These are phyloP conservation scores for Daboia siamensis DNA, from an alignment of 2,113 vertebrate species.

Conservation along the genomic window DNA sequence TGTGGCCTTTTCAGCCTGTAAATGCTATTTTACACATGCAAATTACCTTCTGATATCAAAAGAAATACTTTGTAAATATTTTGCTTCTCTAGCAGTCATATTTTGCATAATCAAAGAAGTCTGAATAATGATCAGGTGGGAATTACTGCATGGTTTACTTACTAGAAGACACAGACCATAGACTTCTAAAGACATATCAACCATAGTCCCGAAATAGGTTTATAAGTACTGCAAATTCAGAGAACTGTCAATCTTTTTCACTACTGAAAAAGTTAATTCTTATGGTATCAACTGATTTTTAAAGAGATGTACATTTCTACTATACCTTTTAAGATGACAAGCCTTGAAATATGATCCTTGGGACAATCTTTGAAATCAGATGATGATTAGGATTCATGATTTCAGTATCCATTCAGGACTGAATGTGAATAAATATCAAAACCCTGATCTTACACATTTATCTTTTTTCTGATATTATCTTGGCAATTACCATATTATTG, in stretches of 20 bases:
- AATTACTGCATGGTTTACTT: conserved; percentile 10
- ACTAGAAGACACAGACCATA: not conserved
- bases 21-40: not conserved
- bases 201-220: not conserved
- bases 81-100: not conserved
- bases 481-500: not conserved
- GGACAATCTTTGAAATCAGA: not conserved
- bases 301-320: not conserved
- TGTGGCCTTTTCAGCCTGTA: not conserved
- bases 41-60: not conserved
- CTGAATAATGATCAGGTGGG: not conserved
- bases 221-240: not conserved
- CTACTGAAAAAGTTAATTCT: not conserved
- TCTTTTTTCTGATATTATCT: not conserved
- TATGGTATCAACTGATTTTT: not conserved
- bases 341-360: not conserved
- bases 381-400: too few relatives aligned
- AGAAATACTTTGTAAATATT: not conserved
- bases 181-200: not conserved
- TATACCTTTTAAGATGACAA: not conserved
- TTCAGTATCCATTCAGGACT: not conserved
- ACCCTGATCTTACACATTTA: not conserved
- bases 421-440: not conserved
- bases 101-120: not conserved
- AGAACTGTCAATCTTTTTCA: not conserved